phyloP scores from a whole-genome alignment of 2,888 invertebrate genomes.

The Lithophane ornitopus region DNA sequence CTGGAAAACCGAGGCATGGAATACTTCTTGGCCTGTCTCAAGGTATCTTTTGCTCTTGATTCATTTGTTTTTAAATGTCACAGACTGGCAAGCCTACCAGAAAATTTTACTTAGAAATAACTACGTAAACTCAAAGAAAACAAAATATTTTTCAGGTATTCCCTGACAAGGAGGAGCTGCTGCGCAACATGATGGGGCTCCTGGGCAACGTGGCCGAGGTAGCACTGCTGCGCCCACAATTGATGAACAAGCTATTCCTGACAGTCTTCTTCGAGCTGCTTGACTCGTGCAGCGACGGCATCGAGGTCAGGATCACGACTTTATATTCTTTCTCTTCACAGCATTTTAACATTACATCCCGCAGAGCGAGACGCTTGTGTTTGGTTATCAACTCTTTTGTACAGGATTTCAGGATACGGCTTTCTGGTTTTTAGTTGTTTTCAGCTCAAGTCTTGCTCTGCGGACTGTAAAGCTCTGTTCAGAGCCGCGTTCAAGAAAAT shows the following conservation, averaged over 20 bases:
- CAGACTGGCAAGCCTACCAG: not conserved
- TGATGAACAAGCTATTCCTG: constrained; percentile 96
- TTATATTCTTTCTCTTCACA: not conserved
- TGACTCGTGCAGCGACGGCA: constrained; percentile 96
- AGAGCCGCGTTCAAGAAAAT: not conserved
- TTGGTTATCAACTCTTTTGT: not conserved
- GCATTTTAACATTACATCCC: not conserved
- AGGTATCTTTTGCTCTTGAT: constrained; percentile 87
- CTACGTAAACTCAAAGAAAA: not conserved
- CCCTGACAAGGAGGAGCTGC: constrained; percentile 96
- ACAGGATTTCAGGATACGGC: not conserved
- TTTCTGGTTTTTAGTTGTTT: not conserved
- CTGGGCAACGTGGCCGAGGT: constrained; percentile 99
- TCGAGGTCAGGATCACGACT: constrained; percentile 92
- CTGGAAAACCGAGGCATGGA: constrained; percentile 97
- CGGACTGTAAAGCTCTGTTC: constrained; percentile 1
- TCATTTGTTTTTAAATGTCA: not conserved
- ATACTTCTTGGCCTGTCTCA: constrained; percentile 96
- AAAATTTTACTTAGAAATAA: not conserved
- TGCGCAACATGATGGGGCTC: constrained; percentile 99
- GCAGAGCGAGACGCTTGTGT: not conserved
- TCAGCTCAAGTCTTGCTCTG: not conserved
- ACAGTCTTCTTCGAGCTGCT: constrained; percentile 96
- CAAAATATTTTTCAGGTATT: constrained; percentile 91
- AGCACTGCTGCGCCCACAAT: constrained; percentile 93